phyloP scores from a whole-genome alignment of 2,888 invertebrate species.

The Andrena hattorfiana region DNA sequence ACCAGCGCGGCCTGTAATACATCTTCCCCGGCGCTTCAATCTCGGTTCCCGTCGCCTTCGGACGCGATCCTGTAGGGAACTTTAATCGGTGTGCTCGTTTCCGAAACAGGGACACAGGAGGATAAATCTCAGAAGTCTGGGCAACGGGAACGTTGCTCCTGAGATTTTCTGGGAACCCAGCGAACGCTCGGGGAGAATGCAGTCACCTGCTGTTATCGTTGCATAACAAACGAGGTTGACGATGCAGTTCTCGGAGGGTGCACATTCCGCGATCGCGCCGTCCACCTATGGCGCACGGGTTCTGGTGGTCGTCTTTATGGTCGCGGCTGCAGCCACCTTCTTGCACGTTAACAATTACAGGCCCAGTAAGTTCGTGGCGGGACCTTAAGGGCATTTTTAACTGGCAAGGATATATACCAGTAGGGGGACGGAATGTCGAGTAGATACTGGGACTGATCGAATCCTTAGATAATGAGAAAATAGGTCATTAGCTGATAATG shows the following conservation, averaged over 20 bases:
- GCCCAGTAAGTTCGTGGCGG: constrained; percentile 79
- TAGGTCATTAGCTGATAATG: no score
- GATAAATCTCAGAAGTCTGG: constrained; percentile 31
- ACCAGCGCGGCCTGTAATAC: neutral
- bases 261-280: constrained; percentile 66
- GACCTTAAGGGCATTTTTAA: neutral
- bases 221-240: constrained; percentile 74
- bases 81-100: constrained; percentile 10
- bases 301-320: constrained; percentile 77
- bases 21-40: neutral
- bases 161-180: constrained; percentile 28
- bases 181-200: constrained; percentile 64
- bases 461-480: no score
- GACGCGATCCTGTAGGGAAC: neutral
- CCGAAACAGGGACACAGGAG: constrained; percentile 20
- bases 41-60: neutral
- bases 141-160: constrained; percentile 50
- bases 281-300: constrained; percentile 76
- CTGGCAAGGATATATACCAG: neutral
- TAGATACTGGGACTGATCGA: no score
- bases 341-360: constrained; percentile 81
- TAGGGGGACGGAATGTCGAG: no score
- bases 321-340: constrained; percentile 80
- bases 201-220: constrained; percentile 73
- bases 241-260: constrained; percentile 73